Conservation (phyloP, 30 jellyfish, hydroid and myxozoan genomes). For the Hydractinia echinata region DNA sequence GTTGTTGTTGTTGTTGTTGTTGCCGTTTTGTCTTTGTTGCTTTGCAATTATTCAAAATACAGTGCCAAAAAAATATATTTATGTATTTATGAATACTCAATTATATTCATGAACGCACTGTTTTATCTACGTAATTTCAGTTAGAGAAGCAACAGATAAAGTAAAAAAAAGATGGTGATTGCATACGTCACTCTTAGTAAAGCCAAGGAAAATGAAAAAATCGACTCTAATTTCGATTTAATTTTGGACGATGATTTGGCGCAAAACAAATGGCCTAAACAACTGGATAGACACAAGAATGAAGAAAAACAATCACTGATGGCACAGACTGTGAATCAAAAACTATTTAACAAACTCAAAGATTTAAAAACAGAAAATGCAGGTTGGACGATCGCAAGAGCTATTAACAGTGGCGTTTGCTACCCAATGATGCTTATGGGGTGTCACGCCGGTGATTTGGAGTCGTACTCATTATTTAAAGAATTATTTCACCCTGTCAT, state of each 20-base stretch:
- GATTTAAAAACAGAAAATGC: constrained; percentile 13
- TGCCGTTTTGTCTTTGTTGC: too few species aligned
- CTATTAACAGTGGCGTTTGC: constrained; percentile 18
- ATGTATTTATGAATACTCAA: too few species aligned
- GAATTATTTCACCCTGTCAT: constrained; percentile 13
- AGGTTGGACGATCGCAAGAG: constrained; percentile 27
- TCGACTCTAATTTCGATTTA: constrained; percentile 16
- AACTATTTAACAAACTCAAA: constrained; percentile 4
- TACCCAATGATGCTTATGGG: constrained; percentile 9
- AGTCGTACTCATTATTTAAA: background rate
- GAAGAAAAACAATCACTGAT: background rate
- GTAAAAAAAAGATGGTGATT: background rate
- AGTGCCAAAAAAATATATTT: too few species aligned
- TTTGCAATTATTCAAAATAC: too few species aligned
- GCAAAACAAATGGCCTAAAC: constrained; percentile 5
- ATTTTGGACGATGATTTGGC: constrained; percentile 24
- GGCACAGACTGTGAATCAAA: constrained; percentile 15
- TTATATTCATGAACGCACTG: too few species aligned
- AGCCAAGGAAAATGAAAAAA: background rate
- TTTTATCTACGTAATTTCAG: too few species aligned
- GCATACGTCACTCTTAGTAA: background rate
- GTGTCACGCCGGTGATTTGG: constrained; percentile 28
- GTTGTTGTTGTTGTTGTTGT: too few species aligned
- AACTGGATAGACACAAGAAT: constrained; percentile 3
- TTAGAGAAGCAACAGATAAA: too few species aligned